phyloP scores from a whole-genome alignment of 64 coral and sea anemone species.

The Acropora yongei region DNA sequence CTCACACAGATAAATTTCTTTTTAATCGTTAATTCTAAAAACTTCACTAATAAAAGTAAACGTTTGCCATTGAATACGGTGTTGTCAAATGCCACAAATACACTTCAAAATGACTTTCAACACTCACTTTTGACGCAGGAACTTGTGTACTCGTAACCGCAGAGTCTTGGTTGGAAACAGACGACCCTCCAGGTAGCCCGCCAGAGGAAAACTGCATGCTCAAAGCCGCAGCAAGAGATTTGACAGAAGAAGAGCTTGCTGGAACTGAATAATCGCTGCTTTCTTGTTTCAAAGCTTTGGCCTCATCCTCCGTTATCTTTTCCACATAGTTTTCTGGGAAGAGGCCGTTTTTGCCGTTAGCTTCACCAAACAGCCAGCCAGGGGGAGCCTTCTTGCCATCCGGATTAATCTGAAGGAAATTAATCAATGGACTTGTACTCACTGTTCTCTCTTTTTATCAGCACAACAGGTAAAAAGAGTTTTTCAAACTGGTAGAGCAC shows the following conservation, averaged over 20 bases:
- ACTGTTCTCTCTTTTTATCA: too few relatives aligned
- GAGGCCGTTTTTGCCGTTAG: conserved; percentile 75
- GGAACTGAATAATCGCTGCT: conserved; percentile 17
- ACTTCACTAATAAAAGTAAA: too few relatives aligned
- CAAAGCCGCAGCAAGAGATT: conserved; percentile 62
- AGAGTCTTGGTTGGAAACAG: not conserved
- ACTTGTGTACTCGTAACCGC: not conserved
- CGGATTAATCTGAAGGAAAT: conserved; percentile 63
- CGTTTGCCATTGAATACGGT: not conserved
- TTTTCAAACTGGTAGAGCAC: too few relatives aligned
- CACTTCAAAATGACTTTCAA: not conserved
- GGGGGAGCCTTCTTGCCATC: conserved; percentile 76
- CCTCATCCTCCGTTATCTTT: conserved; percentile 67
- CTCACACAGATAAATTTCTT: too few relatives aligned
- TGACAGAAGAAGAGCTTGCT: conserved; percentile 50
- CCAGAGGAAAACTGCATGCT: conserved; percentile 49
- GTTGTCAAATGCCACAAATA: not conserved
- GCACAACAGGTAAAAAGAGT: too few relatives aligned
- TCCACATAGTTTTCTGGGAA: conserved; percentile 98
- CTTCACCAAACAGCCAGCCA: conserved; percentile 88
- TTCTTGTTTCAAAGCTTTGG: not conserved
- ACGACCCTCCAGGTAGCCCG: not conserved
- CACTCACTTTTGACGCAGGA: conserved; percentile 27
- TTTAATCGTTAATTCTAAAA: too few relatives aligned
- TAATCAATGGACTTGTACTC: too few relatives aligned